phyloP scores from a whole-genome alignment of 2,888 invertebrate genomes.

The Pilophorus perplexus region DNA sequence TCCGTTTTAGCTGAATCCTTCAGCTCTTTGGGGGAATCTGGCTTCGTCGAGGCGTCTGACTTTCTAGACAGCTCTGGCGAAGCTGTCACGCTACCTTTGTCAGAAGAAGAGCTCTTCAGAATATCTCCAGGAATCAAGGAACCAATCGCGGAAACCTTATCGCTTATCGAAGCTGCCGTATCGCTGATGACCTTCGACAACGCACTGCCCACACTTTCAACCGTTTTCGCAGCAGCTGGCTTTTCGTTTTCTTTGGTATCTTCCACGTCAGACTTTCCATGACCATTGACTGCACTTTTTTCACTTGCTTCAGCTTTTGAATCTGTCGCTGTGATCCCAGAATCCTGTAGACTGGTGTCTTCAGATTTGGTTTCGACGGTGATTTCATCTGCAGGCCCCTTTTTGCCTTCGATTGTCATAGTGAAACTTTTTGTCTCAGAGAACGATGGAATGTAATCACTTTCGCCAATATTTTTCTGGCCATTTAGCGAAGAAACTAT shows the following conservation, averaged over 20 bases:
- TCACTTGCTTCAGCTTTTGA: background rate
- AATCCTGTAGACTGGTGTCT: background rate
- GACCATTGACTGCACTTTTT: background rate
- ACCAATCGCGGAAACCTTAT: slow-evolving; percentile 1
- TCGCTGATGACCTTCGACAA: background rate
- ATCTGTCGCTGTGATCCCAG: background rate
- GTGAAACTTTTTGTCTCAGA: slow-evolving; percentile 18
- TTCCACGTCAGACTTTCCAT: background rate
- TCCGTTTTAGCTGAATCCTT: slow-evolving; percentile 1
- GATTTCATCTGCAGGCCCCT: slow-evolving; percentile 18
- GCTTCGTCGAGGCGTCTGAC: background rate
- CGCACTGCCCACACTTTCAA: background rate
- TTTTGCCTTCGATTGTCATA: slow-evolving; percentile 25
- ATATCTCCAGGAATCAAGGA: background rate
- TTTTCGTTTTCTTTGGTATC: background rate
- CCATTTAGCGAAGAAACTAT: slow-evolving; percentile 36
- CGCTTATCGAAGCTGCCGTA: background rate
- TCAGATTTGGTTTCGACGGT: slow-evolving; percentile 26
- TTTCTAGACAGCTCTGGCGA: slow-evolving; percentile 14
- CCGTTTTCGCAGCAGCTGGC: background rate
- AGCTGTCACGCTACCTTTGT: slow-evolving; percentile 2
- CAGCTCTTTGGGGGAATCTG: background rate
- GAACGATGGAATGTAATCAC: slow-evolving; percentile 23
- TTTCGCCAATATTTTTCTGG: slow-evolving; percentile 5
- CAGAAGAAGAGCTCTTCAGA: slow-evolving; percentile 3